Conservation (phyloP, 1,140 invertebrate genomes). For the Coptotermes formosanus region DNA sequence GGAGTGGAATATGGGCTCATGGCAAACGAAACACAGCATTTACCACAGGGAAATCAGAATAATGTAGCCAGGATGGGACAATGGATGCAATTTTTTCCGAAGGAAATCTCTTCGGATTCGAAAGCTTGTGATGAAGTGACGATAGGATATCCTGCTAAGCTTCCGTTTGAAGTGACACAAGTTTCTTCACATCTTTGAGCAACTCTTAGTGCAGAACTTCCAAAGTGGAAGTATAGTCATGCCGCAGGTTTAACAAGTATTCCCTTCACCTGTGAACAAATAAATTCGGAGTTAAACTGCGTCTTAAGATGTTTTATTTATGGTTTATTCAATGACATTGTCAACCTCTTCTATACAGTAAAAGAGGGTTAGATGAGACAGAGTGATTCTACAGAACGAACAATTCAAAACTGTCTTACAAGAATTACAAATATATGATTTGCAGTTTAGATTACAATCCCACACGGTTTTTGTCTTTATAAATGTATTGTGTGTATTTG, state of each 20-base stretch:
- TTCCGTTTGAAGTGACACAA: neutral
- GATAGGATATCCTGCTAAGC: neutral
- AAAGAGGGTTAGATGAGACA: too few relatives aligned
- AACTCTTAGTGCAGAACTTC: neutral
- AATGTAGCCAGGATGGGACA: neutral
- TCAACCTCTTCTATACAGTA: too few relatives aligned
- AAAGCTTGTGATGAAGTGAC: neutral
- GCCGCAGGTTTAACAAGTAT: neutral
- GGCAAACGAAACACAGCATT: neutral
- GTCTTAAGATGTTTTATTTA: too few relatives aligned
- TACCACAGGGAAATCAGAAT: neutral
- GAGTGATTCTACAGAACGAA: too few relatives aligned
- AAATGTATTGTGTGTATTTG: too few relatives aligned
- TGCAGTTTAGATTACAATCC: too few relatives aligned
- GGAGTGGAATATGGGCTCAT: neutral
- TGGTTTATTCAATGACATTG: too few relatives aligned
- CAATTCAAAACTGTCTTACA: too few relatives aligned
- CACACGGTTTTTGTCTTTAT: too few relatives aligned
- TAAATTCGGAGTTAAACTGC: neutral
- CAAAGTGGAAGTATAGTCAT: conserved; percentile 5
- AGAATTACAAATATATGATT: too few relatives aligned
- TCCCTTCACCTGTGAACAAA: neutral
- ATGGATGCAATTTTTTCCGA: neutral
- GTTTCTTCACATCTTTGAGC: neutral
- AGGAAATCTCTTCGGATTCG: neutral